phyloP scores from a whole-genome alignment of 2,113 vertebrate genomes.

The Zapornia atra region DNA sequence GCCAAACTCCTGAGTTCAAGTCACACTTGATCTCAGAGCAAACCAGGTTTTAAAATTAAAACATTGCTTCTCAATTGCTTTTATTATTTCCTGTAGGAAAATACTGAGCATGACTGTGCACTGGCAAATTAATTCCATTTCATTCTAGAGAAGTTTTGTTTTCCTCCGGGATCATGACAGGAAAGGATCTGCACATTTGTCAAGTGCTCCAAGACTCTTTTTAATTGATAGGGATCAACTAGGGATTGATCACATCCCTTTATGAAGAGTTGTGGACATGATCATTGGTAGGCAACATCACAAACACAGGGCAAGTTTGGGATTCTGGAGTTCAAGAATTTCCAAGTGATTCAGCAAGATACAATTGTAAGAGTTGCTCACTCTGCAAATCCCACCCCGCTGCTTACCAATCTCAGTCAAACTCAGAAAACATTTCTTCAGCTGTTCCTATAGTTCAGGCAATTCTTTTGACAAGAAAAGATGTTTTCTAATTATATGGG shows the following conservation, averaged over 20 bases:
- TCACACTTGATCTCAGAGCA: neutral
- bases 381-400: neutral
- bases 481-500: neutral
- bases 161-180: neutral
- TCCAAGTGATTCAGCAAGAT: neutral
- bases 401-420: neutral
- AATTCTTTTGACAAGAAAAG: neutral
- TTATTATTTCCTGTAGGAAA: neutral
- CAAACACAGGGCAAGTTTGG: neutral
- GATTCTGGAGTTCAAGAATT: neutral
- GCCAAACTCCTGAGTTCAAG: neutral
- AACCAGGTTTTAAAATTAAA: neutral
- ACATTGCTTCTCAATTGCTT: neutral
- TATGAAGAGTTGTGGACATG: rapidly evolving
- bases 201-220: neutral
- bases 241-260: neutral
- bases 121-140: neutral
- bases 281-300: neutral
- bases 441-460: neutral
- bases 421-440: neutral
- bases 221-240: neutral
- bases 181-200: neutral
- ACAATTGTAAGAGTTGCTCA: neutral
- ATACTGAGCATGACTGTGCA: neutral
- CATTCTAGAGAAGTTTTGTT: neutral